Conservation (phyloP, 1,140 invertebrate species). For the Drosophila ogumai region DNA sequence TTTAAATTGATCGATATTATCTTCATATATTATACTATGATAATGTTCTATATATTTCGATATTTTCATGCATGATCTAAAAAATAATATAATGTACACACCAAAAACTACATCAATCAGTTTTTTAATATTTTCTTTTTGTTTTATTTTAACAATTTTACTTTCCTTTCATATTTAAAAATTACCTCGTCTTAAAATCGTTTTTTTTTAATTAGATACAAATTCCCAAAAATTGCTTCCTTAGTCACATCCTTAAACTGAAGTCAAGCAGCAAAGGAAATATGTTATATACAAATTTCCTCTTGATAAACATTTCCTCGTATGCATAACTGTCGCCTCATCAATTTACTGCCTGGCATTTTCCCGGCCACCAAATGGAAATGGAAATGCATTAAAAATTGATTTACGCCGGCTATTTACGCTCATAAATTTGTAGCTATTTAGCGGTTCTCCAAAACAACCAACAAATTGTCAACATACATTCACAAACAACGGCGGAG, state of each 20-base stretch:
- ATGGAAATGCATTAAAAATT: conserved; percentile 82
- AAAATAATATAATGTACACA: too few species aligned
- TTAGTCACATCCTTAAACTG: conserved; percentile 9
- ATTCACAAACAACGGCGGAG: conserved; percentile 34
- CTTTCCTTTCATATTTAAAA: too few species aligned
- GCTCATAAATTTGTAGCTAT: conserved; percentile 83
- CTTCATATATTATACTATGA: too few species aligned
- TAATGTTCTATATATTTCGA: too few species aligned
- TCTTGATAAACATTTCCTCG: conserved; percentile 41
- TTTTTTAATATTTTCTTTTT: too few species aligned
- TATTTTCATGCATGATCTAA: too few species aligned
- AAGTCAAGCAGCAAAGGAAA: neutral
- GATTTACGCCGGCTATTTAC: conserved; percentile 74
- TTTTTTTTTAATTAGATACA: neutral
- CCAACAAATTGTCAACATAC: conserved; percentile 78
- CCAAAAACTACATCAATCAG: too few species aligned
- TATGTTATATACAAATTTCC: conserved; percentile 5
- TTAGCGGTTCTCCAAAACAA: conserved; percentile 73
- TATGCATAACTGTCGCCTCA: conserved; percentile 38
- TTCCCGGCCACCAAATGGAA: conserved; percentile 48
- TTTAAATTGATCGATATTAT: too few species aligned
- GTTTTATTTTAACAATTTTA: too few species aligned
- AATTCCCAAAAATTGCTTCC: neutral
- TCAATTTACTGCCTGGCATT: conserved; percentile 74
- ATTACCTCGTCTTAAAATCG: neutral